A percentile compares a stretch with the other conserved stretches of the same genome.
Conservation (phyloP, 2,797 vertebrate genomes). For the Malurus leucopterus region DNA sequence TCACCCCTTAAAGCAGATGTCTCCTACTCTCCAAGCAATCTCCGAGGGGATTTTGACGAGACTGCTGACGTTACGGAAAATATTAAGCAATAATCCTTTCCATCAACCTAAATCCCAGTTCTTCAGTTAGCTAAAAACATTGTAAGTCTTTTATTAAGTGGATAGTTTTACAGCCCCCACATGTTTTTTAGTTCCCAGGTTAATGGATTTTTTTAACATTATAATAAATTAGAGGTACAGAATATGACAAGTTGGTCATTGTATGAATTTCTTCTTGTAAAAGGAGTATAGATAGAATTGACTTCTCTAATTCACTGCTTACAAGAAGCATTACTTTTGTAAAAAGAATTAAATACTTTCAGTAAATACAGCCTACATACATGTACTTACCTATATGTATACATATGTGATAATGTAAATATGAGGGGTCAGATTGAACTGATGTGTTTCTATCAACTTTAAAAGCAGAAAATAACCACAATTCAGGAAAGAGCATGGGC, state of each 20-base stretch:
- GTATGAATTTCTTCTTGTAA: neutral
- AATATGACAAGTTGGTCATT: neutral
- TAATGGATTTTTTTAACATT: constrained; percentile 27
- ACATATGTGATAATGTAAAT: neutral
- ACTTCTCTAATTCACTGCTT: neutral
- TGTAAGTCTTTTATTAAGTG: constrained; percentile 36
- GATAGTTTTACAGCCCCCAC: constrained; percentile 21
- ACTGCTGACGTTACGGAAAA: constrained; percentile 35
- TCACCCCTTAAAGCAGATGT: constrained; percentile 24
- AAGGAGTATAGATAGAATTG: neutral
- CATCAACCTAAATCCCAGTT: constrained; percentile 36
- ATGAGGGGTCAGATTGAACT: neutral
- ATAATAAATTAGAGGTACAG: neutral
- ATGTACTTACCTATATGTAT: neutral
- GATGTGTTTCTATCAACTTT: neutral
- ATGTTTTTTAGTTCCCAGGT: constrained; percentile 3
- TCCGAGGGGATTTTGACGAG: constrained; percentile 4
- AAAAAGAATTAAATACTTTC: neutral
- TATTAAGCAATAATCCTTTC: constrained; percentile 44
- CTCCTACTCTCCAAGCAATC: constrained; percentile 4
- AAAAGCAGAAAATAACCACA: neutral
- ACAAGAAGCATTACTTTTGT: neutral
- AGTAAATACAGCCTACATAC: neutral
- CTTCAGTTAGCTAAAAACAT: constrained; percentile 34
- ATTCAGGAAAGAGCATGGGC: neutral